Base-by-base conservation (phyloP, 2,888 invertebrate genomes). In the Deilephila elpenor region DNA sequence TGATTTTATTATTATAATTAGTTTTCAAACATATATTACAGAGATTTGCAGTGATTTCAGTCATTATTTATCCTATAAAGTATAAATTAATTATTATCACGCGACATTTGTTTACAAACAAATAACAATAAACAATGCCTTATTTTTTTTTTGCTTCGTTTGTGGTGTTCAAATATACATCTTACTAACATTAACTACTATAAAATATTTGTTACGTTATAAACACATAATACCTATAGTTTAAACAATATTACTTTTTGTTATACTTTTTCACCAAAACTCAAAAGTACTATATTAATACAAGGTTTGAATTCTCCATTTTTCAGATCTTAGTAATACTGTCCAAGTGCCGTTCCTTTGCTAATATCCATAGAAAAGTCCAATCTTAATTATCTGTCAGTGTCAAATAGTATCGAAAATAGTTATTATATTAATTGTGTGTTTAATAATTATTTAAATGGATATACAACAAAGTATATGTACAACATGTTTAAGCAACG, bases 401-500 rank as follows among this genome's bases (percentile, higher is more conserved):
- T 25, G 25, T 44, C 44, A 44, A 44, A 44, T 44, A n/a, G 56
- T 56, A n/a, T 56, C 56, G 19, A 19, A 56, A 17, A n/a, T 5
- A 0, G n/a, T 14, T 0, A n/a, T n/a, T n/a, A 17, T 14, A 56
- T n/a, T 56, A n/a, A n/a, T 56, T 19, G 19, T 56, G n/a, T 5
- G 6, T 25, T 60, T 6, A 5, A 29, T 19, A 6, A 20, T 19
- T 25, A 51, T 25, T 7, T 44, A 67, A 17, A 83, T 82, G 81
- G 70, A 76, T 74, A 64, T 70, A 59, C 70, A 53, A 74, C 37
- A 20, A 53, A 76, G 77, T 44, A 75, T 81, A 73, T 88, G 88
- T 70, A 74, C 77, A 70, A 82, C 86, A 44, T 88, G 88, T 56
- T 75, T 88, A 67, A 81, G 83, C 67, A 77, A 51, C 14, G 79